Percentiles rank a stretch among this genome's conserved stretches.
These are phyloP conservation scores for Agapornis canus DNA, from an alignment of 2,797 vertebrate genomes.

Conservation along the genomic window DNA sequence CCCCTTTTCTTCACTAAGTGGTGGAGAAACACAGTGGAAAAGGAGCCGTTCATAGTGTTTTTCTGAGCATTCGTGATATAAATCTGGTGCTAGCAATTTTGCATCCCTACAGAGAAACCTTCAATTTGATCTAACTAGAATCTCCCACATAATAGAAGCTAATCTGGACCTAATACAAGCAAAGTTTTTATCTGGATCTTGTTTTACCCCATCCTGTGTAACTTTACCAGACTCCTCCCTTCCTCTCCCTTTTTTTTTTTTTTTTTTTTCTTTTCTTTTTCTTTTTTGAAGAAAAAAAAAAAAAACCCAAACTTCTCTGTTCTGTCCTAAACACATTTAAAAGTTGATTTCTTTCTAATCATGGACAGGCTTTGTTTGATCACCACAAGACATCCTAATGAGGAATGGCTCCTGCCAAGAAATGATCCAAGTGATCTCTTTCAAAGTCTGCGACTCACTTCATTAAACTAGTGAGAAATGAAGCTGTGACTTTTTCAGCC, in stretches of 20 bases:
- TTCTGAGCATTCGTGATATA: not conserved
- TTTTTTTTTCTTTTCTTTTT: no score
- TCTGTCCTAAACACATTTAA: not conserved
- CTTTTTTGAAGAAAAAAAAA: no score
- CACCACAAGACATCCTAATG: not conserved
- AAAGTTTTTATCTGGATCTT: not conserved
- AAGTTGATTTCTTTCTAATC: not conserved
- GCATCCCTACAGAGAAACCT: not conserved
- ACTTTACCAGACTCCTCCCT: not conserved
- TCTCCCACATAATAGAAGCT: no score
- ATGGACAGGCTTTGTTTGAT: not conserved
- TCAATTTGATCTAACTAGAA: not conserved
- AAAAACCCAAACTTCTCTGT: not conserved
- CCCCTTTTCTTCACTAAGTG: not conserved
- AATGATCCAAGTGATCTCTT: slow-evolving; percentile 46
- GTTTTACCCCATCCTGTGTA: not conserved
- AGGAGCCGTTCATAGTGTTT: not conserved
- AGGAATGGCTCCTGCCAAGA: slow-evolving; percentile 47
- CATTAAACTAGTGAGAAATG: slow-evolving; percentile 51
- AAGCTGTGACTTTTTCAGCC: slow-evolving; percentile 17
- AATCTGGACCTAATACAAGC: not conserved
- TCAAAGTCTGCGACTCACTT: slow-evolving; percentile 34
- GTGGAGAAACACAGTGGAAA: not conserved
- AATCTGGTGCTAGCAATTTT: not conserved
- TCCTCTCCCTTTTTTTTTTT: rapidly evolving